phyloP scores from a whole-genome alignment of 2,113 vertebrate species.

The Cettia cetti region DNA sequence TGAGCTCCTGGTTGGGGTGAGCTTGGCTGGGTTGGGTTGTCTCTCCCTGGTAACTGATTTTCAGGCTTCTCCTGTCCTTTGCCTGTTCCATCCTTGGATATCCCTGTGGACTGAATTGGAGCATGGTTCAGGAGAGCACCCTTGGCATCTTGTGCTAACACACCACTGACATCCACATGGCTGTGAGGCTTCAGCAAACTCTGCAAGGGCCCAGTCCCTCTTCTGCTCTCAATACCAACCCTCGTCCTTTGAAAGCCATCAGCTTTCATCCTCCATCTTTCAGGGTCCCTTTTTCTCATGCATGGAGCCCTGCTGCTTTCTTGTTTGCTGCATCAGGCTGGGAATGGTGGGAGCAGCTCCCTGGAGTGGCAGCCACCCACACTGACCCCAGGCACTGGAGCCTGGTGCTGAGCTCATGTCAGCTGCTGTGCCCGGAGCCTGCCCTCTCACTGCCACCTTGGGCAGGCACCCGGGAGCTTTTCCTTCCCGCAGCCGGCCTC shows the following conservation, averaged over 20 bases:
- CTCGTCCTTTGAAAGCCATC: not conserved
- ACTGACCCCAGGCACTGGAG: fast-evolving
- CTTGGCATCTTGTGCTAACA: not conserved
- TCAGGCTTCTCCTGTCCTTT: not conserved
- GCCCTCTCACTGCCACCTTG: not conserved
- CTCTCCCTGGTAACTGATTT: not conserved
- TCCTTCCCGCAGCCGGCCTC: not conserved
- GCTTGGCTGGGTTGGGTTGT: not conserved
- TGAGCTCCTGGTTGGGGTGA: not conserved
- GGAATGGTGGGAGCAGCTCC: not conserved
- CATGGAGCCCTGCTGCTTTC: fast-evolving
- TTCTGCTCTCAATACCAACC: not conserved
- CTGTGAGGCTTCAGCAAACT: not conserved
- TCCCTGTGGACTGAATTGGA: not conserved
- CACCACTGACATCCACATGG: not conserved
- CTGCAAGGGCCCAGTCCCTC: not conserved
- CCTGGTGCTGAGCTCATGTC: not conserved
- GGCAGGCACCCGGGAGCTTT: not conserved
- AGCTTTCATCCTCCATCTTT: not conserved
- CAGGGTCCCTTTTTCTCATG: not conserved
- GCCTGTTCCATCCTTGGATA: not conserved
- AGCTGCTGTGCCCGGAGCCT: not conserved
- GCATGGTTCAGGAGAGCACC: not conserved
- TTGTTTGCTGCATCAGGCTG: not conserved
- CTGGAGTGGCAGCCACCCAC: not conserved